These are phyloP conservation scores for Eristalis tenax DNA, from an alignment of 2,888 invertebrate genomes.

Conservation along the genomic window DNA sequence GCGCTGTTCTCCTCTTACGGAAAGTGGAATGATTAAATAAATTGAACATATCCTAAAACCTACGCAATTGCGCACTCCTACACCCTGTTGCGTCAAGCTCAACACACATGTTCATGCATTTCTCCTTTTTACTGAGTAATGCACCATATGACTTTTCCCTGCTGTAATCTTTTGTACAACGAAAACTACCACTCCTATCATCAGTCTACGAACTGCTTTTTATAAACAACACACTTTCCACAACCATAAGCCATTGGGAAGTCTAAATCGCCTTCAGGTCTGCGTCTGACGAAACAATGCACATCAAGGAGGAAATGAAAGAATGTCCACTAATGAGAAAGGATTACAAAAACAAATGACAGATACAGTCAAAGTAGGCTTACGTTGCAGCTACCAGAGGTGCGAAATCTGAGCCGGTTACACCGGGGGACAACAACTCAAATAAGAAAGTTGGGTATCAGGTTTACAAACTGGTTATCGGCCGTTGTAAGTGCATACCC, in stretches of 20 bases:
- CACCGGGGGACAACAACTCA: constrained; percentile 29
- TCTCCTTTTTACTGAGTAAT: not conserved
- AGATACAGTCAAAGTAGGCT: constrained; percentile 29
- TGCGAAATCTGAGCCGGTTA: constrained; percentile 52
- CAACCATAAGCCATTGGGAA: not conserved
- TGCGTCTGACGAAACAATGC: not conserved
- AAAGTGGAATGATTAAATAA: constrained; percentile 54
- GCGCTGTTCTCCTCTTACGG: constrained; percentile 47
- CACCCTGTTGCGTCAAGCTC: constrained; percentile 5
- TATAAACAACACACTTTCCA: not conserved
- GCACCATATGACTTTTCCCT: not conserved
- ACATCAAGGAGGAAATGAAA: not conserved
- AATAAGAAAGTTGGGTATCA: constrained; percentile 59
- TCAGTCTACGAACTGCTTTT: not conserved
- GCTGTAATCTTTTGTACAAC: not conserved
- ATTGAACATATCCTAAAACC: constrained; percentile 23
- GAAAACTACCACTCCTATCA: not conserved
- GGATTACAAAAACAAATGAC: constrained; percentile 13
- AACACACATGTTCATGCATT: constrained; percentile 22
- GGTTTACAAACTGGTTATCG: constrained; percentile 62
- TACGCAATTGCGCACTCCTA: constrained; percentile 8
- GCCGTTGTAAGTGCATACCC: constrained; percentile 28
- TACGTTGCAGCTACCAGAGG: constrained; percentile 11
- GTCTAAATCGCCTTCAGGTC: not conserved
- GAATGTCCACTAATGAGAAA: not conserved